These are phyloP conservation scores for Stramonita haemastoma DNA, from an alignment of 2,888 invertebrate species.

Conservation along the genomic window DNA sequence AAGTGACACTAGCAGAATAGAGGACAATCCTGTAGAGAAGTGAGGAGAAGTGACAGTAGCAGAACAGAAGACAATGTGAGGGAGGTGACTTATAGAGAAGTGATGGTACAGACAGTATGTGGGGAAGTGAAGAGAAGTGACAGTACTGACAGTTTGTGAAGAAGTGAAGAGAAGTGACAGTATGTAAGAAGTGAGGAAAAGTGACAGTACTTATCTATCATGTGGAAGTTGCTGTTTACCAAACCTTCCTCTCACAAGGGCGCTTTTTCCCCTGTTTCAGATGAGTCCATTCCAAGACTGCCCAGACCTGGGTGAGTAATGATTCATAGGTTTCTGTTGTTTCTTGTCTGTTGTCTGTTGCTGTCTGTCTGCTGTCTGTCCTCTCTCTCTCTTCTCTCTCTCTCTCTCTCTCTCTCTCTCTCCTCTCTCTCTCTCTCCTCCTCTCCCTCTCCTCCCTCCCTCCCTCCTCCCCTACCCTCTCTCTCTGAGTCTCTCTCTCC, in stretches of 20 bases:
- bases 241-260: constrained; percentile 35
- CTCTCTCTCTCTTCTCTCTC: background rate
- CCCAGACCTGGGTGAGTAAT: constrained; percentile 71
- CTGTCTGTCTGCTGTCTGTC: background rate
- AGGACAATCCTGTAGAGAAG: too few relatives aligned
- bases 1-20: too few relatives aligned
- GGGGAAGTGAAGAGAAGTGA: too few relatives aligned
- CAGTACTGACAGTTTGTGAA: too few relatives aligned
- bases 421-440: background rate
- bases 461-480: background rate
- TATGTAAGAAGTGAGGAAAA: background rate
- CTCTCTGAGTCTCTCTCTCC: background rate
- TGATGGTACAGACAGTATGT: too few relatives aligned
- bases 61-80: too few relatives aligned
- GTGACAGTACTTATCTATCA: background rate
- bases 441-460: background rate
- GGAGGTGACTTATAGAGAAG: too few relatives aligned
- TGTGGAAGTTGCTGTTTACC: constrained; percentile 26
- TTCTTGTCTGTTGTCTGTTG: background rate
- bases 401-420: background rate
- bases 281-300: constrained; percentile 74
- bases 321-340: background rate
- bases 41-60: background rate
- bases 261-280: constrained; percentile 63
- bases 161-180: too few relatives aligned